phyloP scores from a whole-genome alignment of 2,113 vertebrate genomes.

The Pyrgilauda ruficollis region DNA sequence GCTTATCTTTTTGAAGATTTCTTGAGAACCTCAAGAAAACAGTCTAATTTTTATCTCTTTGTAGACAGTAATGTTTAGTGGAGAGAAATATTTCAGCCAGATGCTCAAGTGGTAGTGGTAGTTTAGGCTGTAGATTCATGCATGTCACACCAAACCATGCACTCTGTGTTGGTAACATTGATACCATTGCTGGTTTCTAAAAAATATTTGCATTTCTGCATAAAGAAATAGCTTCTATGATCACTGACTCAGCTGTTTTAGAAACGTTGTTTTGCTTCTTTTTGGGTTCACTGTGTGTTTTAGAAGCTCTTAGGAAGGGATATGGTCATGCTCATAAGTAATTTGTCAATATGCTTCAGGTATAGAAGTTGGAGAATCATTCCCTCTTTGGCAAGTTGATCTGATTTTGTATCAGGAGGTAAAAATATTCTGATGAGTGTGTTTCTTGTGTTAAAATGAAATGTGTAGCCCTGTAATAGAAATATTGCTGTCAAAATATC shows the following conservation, averaged over 20 bases:
- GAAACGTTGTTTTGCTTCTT: not conserved
- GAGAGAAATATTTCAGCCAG: not conserved
- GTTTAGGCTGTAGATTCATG: not conserved
- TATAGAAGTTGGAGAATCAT: fast-evolving
- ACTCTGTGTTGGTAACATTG: not conserved
- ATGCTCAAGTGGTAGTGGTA: not conserved
- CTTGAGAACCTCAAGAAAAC: not conserved
- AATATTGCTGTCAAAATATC: not conserved
- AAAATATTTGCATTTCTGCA: not conserved
- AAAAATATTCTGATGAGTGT: not conserved
- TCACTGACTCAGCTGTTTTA: not conserved
- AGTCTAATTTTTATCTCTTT: not conserved
- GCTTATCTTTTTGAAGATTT: not conserved
- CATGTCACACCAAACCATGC: not conserved
- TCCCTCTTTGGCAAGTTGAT: not conserved
- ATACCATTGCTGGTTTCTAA: not conserved
- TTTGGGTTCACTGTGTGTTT: not conserved
- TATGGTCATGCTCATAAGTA: fast-evolving
- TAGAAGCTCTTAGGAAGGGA: not conserved
- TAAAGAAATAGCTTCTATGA: not conserved
- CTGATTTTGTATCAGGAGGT: not conserved
- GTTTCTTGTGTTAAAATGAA: not conserved
- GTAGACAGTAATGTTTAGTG: not conserved
- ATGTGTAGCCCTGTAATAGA: not conserved
- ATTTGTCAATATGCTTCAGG: not conserved